Percentiles rank a stretch among this genome's conserved stretches.
Evolutionary conservation across 2,797 vertebrate species (phyloP).

Genomic region (Acrocephalus scirpaceus): DNA sequence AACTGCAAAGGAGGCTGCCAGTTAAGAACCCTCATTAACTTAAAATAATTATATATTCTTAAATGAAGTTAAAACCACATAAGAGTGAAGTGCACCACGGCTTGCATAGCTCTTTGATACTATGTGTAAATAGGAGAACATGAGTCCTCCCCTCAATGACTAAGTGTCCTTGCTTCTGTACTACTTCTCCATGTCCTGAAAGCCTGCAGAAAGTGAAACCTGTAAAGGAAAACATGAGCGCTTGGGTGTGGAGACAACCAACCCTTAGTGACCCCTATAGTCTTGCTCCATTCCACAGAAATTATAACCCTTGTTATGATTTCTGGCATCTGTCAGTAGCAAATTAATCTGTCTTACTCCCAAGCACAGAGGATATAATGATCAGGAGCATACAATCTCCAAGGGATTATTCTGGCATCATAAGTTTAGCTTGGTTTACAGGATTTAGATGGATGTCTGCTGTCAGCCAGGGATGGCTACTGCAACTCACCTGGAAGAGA

Average conservation of each 20-base stretch:
- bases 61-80: neutral
- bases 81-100: neutral
- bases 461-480: neutral
- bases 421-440: neutral
- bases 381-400: neutral
- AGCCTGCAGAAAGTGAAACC: constrained; percentile 10
- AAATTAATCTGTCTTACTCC: neutral
- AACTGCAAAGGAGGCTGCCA: neutral
- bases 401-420: neutral
- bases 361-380: neutral
- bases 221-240: neutral
- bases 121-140: neutral
- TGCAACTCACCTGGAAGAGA: neutral
- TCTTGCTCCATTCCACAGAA: neutral
- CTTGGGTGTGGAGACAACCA: neutral
- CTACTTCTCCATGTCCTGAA: neutral
- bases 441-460: neutral
- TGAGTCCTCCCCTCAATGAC: neutral
- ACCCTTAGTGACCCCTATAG: neutral
- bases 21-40: neutral
- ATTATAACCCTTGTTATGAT: neutral
- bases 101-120: neutral
- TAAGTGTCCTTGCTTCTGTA: neutral
- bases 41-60: neutral
- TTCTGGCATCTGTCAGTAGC: neutral